Evolutionary conservation across 2,888 invertebrate genomes (phyloP), one percentile per base, ranked within the genome.

Genomic region (Hypomecis punctinalis): DNA sequence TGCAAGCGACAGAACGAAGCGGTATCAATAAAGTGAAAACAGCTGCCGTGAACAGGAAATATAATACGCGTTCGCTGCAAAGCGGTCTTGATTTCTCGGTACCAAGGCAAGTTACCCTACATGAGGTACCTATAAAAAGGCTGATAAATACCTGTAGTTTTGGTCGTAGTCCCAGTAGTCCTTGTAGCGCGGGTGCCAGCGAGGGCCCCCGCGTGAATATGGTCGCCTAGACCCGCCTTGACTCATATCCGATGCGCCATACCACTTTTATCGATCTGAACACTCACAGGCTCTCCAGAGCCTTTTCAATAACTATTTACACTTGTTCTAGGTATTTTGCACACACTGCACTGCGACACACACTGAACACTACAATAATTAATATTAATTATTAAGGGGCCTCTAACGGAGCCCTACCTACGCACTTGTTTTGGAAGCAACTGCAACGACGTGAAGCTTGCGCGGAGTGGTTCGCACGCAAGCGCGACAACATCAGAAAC

Each of bases 121-220:
- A 56, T 39, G 39, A 8, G 39, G 39, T 6, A 39, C 39, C 3
- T 4, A 33, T 23, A 35, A 2, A 35, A 48, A 35, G 48, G n/a
- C 36, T 11, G 9, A 37, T 36, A 6, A 8, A 37, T 37, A 81
- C 92, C 92, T 93, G 80, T 91, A 93, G 74, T 90, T 92, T 65
- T 93, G 92, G 63, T 93, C 93, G 84, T 91, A 92, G 72, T 92
- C 93, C 92, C 92, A 93, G 80, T 91, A 93, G 67, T 93, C 93
- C 83, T 93, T 93, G 86, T 93, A 93, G 61, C 92, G 91, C 76
- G 91, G 91, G 81, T 92, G 91, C 91, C 92, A 93, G 52, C 92
- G 87, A 60, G 88, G 91, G 73, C 91, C 91, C 78, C 92, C 92
- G 75, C 91, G 91, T 69, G 91, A 91, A 72, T 89, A 92, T 67